Conservation (phyloP, 2,797 vertebrate genomes). For the Tadarida brasiliensis region DNA sequence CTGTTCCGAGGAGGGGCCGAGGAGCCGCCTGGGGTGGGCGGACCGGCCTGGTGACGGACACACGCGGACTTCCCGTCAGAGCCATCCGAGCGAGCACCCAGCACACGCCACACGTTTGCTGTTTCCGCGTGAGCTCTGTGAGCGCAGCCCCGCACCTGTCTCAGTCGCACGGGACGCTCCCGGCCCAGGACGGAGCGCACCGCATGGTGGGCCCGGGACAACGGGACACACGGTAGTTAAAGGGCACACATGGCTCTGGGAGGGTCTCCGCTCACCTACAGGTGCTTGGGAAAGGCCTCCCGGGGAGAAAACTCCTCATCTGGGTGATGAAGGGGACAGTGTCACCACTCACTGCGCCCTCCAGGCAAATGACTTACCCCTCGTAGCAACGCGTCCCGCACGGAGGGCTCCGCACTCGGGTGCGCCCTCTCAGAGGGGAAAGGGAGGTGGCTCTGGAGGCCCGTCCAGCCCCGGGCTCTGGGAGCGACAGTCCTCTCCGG, state of each 20-base stretch:
- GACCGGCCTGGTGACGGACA: accelerated
- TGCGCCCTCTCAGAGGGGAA: neutral
- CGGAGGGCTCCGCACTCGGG: neutral
- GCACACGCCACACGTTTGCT: neutral
- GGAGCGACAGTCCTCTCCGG: too few species aligned
- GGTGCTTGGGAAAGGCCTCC: neutral
- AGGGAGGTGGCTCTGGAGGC: neutral
- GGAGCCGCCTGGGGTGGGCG: too few species aligned
- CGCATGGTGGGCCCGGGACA: too few species aligned
- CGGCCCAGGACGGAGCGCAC: too few species aligned
- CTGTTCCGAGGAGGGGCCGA: neutral
- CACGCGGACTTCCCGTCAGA: neutral
- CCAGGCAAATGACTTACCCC: neutral
- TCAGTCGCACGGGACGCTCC: neutral
- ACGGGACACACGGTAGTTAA: neutral
- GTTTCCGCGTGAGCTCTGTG: neutral
- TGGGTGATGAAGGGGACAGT: neutral
- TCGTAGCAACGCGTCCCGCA: neutral
- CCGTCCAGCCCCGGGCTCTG: neutral
- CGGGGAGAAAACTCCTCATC: neutral
- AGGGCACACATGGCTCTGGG: neutral
- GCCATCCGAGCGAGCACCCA: neutral
- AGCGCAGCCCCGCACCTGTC: neutral
- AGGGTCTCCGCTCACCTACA: neutral
- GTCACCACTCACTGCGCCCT: neutral